A percentile compares a stretch with the other conserved stretches of the same genome.
Evolutionary conservation across 2,888 invertebrate genomes (phyloP).

Genomic region (Phoronis australis): DNA sequence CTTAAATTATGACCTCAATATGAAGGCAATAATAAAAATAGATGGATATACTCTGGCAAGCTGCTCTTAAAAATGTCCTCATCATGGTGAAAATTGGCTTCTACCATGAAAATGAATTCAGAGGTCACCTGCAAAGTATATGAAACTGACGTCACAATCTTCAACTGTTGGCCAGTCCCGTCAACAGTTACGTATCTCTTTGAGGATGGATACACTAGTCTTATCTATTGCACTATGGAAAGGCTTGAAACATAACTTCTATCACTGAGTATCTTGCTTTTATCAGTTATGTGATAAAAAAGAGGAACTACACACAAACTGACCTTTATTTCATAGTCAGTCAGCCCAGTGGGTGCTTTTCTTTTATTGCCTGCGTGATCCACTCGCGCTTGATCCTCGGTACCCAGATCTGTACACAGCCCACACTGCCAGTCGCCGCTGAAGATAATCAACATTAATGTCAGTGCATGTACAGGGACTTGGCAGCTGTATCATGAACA

Average conservation of each 20-base stretch:
- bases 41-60: no score
- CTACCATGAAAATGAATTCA: no score
- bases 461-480: no score
- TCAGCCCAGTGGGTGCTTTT: constrained; percentile 48
- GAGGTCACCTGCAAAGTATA: no score
- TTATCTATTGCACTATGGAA: not conserved
- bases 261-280: not conserved
- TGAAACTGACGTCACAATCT: no score
- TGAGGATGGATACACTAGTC: not conserved
- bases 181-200: not conserved
- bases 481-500: no score
- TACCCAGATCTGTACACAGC: constrained; percentile 62
- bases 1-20: no score
- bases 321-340: constrained; percentile 43
- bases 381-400: not conserved
- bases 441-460: no score
- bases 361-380: constrained; percentile 36
- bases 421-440: constrained; percentile 86
- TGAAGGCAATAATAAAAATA: no score
- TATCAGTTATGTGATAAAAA: not conserved
- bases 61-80: no score
- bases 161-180: not conserved
- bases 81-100: no score
- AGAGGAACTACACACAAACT: not conserved
- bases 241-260: no score